A percentile compares a stretch with the other conserved stretches of the same genome.
phyloP scores from a whole-genome alignment of 2,888 invertebrate genomes.

The Volucella inflata region DNA sequence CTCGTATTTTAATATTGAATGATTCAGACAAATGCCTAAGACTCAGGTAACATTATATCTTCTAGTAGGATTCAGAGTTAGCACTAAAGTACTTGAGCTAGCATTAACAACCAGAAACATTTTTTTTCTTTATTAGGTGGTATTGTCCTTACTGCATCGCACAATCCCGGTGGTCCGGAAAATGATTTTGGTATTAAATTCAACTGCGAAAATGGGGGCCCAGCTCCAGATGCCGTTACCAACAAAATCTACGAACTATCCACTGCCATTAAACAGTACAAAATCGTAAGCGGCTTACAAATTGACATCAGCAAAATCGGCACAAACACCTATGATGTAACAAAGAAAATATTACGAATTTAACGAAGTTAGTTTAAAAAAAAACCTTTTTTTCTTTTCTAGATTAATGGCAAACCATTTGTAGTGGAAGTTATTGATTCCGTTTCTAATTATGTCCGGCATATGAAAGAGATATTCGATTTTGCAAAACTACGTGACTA shows the following conservation, averaged over 20 bases:
- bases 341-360: background rate
- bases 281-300: conserved; percentile 90
- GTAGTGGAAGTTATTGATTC: conserved; percentile 95
- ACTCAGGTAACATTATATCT: too few species aligned
- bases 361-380: conserved; percentile 24
- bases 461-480: conserved; percentile 99
- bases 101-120: background rate
- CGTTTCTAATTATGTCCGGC: conserved; percentile 92
- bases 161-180: conserved; percentile 99
- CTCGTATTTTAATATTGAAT: too few species aligned
- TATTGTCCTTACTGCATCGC: conserved; percentile 98
- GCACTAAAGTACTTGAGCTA: too few species aligned
- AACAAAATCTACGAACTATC: conserved; percentile 93
- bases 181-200: conserved; percentile 99
- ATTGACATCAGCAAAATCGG: conserved; percentile 91
- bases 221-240: conserved; percentile 96
- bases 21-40: too few species aligned
- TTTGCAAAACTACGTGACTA: conserved; percentile 91
- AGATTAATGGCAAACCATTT: conserved; percentile 90
- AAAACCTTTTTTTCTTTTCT: conserved; percentile 78
- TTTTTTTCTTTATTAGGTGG: conserved; percentile 87
- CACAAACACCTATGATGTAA: conserved; percentile 85
- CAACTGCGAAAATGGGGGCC: conserved; percentile 98
- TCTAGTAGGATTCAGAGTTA: too few species aligned
- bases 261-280: conserved; percentile 91